Evolutionary conservation across 2,113 vertebrate species (phyloP).

Genomic region (Sinocyclocheilus grahami): DNA sequence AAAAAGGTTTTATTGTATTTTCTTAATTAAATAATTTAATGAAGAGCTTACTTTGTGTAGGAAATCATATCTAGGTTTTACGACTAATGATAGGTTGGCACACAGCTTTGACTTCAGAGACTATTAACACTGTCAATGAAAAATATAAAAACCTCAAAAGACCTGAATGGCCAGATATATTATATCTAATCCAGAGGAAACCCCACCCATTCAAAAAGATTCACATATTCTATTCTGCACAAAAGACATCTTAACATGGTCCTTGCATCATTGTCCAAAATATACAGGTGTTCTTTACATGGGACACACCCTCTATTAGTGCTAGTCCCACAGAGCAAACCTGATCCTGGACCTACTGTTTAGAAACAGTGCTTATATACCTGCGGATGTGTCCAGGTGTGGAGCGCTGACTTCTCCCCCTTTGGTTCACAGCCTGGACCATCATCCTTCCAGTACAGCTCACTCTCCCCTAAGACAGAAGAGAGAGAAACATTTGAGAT

Average conservation of each 20-base stretch:
- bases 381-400: slow-evolving; percentile 89
- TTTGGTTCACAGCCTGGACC: slow-evolving; percentile 97
- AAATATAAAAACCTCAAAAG: neutral
- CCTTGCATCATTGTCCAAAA: slow-evolving; percentile 20
- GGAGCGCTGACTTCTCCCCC: slow-evolving; percentile 89
- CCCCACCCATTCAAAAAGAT: slow-evolving; percentile 25
- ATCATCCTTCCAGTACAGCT: slow-evolving; percentile 97
- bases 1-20: neutral
- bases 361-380: slow-evolving; percentile 69
- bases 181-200: slow-evolving; percentile 1
- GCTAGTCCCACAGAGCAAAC: slow-evolving; percentile 20
- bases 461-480: slow-evolving; percentile 81
- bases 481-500: neutral
- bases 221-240: slow-evolving; percentile 25
- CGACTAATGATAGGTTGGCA: neutral
- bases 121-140: neutral
- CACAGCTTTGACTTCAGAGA: neutral
- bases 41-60: neutral
- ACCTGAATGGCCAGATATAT: neutral
- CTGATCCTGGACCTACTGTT: neutral
- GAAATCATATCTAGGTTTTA: neutral
- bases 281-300: slow-evolving; percentile 41
- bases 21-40: neutral
- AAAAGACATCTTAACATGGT: slow-evolving; percentile 12
- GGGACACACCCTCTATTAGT: slow-evolving; percentile 23